Evolutionary conservation across 2,888 invertebrate species (phyloP).

Genomic region (Kuschelorhynchus macadamiae): DNA sequence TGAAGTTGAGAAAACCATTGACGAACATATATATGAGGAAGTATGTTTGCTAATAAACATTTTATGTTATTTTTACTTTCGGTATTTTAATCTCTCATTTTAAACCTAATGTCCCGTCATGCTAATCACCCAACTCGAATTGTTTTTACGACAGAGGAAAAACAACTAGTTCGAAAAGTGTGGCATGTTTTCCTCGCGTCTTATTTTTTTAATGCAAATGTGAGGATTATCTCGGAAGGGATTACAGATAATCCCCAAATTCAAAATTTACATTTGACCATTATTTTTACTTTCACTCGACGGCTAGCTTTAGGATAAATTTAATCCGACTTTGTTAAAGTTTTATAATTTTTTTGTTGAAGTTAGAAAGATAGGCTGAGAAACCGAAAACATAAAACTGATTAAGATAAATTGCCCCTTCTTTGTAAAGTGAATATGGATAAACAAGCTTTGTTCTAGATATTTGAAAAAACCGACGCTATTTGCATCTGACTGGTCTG

Average conservation of each 20-base stretch:
- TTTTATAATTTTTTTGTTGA: constrained; percentile 49
- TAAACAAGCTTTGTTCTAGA: constrained; percentile 35
- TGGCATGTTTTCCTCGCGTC: constrained; percentile 1
- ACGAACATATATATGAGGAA: too few species aligned
- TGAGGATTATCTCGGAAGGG: constrained; percentile 34
- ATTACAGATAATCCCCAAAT: constrained; percentile 41
- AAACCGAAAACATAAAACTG: constrained; percentile 36
- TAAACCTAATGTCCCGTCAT: too few species aligned
- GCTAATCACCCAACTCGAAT: not conserved
- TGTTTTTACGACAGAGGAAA: not conserved
- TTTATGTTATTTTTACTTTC: too few species aligned
- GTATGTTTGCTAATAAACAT: too few species aligned
- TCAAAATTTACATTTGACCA: constrained; percentile 48
- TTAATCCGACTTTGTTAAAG: constrained; percentile 44
- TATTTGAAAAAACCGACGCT: constrained; percentile 28
- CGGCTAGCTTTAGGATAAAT: constrained; percentile 41
- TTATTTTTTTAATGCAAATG: constrained; percentile 41
- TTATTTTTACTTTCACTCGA: constrained; percentile 49
- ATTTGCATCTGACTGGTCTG: constrained; percentile 27
- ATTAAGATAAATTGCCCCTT: constrained; percentile 43
- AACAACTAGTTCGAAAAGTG: constrained; percentile 13
- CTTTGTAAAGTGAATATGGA: constrained; percentile 39
- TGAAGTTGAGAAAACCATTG: too few species aligned
- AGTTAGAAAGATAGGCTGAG: constrained; percentile 28
- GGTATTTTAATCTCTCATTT: too few species aligned